Base-by-base conservation (phyloP, 2,888 invertebrate species). In the Gastrophysa polygoni region DNA sequence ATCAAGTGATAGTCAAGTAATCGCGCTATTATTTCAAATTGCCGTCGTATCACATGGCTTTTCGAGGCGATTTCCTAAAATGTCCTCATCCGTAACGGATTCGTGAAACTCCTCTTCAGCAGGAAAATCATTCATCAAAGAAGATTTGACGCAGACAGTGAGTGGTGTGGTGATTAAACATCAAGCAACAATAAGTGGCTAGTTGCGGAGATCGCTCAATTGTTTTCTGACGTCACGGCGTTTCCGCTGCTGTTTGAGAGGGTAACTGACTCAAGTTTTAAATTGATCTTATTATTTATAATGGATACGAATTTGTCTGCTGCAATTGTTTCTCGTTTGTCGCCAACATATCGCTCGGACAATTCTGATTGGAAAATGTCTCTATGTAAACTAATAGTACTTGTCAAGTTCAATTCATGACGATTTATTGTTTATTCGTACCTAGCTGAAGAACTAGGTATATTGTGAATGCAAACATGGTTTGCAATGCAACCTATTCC, bases 241-340 rank as follows among this genome's bases (percentile, higher is more conserved):
- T 67, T 70, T 75, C 74, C 75, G 71, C 68, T 74, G 71, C 68
- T 65, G 67, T 63, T 67, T 52, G 61, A 65, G 59, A 73, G 75
- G 75, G 73, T 73, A 73, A 70, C 64, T 61, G 64, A 71, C 66
- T 68, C 65, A 68, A 71, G 58, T 62, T 66, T 69, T 72, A 74
- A 75, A 75, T 75, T 75, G 72, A 70, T 71, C 71, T 73, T 69
- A 74, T 76, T 76, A 73, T 74, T 75, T 74, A 74, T 75, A 76
- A 76, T 75, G 66, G 74, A 75, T 73, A 73, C 73, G 72, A 75
- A 71, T 72, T 73, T 66, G 70, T 73, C 67, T 70, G 68, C 44
- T 65, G 62, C 68, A 71, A 72, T 71, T 72, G 72, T 66, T 68
- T 69, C 11, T 16, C 43, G 14, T 54, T 24, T 43, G 43, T 11